These are phyloP conservation scores for Sepioteuthis lessoniana DNA, from an alignment of 2,888 invertebrate genomes.

Conservation along the genomic window DNA sequence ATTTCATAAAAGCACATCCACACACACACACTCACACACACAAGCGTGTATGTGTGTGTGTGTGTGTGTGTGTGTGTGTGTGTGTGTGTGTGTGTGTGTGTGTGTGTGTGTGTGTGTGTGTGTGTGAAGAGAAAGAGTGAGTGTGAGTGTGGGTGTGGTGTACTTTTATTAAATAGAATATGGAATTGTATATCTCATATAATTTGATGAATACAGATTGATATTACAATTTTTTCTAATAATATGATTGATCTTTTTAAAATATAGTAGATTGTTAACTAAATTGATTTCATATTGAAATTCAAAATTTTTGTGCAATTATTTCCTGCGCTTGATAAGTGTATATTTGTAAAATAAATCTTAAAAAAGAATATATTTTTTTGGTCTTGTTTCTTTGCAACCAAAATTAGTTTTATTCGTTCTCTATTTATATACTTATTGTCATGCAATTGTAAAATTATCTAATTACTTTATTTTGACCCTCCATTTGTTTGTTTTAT, in stretches of 20 bases:
- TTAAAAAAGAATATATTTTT: too few relatives aligned
- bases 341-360: too few relatives aligned
- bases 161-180: too few relatives aligned
- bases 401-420: neutral
- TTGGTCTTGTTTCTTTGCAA: neutral
- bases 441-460: neutral
- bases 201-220: neutral
- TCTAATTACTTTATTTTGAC: conserved; percentile 4
- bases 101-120: neutral
- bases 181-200: neutral
- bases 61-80: neutral
- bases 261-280: neutral
- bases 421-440: neutral
- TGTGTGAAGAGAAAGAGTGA: too few relatives aligned
- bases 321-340: too few relatives aligned
- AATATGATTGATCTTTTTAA: neutral
- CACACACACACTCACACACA: neutral
- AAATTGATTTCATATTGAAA: neutral
- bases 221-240: neutral
- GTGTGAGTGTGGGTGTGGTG: neutral
- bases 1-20: neutral
- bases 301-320: neutral
- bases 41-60: neutral
- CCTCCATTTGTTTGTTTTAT: neutral
- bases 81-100: neutral